Percentiles rank a stretch among this genome's conserved stretches.
Conservation (phyloP, 1,140 invertebrate species). For the Pteromalus puparum region DNA sequence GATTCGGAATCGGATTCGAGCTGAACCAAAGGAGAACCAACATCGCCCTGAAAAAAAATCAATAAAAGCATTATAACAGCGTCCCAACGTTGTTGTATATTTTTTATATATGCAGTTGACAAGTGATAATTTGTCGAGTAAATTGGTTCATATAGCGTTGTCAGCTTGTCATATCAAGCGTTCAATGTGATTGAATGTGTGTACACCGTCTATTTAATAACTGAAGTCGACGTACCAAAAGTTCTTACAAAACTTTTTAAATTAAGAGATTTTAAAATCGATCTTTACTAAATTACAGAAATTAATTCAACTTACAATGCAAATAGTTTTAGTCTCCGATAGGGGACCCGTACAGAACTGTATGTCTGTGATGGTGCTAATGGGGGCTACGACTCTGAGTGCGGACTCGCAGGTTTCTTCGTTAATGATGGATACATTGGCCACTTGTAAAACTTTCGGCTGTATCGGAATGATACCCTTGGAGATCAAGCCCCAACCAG, state of each 20-base stretch:
- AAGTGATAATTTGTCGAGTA: too few species aligned
- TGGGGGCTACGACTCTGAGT: slow-evolving; percentile 49
- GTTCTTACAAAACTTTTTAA: background rate
- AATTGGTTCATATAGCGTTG: too few species aligned
- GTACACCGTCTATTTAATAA: background rate
- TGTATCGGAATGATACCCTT: slow-evolving; percentile 25
- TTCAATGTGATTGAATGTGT: too few species aligned
- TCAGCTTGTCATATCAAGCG: background rate
- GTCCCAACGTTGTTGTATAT: too few species aligned
- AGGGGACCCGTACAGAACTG: slow-evolving; percentile 80
- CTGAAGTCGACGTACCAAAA: too few species aligned
- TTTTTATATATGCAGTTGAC: too few species aligned
- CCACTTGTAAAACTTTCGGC: slow-evolving; percentile 61
- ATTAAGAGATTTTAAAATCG: background rate
- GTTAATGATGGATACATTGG: slow-evolving; percentile 58
- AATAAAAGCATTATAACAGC: too few species aligned
- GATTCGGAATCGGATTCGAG: background rate
- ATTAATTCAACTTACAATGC: slow-evolving; percentile 69
- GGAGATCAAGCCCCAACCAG: slow-evolving; percentile 75
- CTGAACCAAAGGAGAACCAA: slow-evolving; percentile 16
- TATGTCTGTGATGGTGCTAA: slow-evolving; percentile 61
- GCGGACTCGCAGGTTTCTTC: slow-evolving; percentile 54
- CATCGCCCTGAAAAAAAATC: slow-evolving; percentile 32
- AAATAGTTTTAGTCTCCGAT: slow-evolving; percentile 76
- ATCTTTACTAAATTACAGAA: background rate